Evolutionary conservation across 2,113 vertebrate genomes (phyloP), one percentile per base, ranked within the genome.

Genomic region (Pangasianodon hypophthalmus): DNA sequence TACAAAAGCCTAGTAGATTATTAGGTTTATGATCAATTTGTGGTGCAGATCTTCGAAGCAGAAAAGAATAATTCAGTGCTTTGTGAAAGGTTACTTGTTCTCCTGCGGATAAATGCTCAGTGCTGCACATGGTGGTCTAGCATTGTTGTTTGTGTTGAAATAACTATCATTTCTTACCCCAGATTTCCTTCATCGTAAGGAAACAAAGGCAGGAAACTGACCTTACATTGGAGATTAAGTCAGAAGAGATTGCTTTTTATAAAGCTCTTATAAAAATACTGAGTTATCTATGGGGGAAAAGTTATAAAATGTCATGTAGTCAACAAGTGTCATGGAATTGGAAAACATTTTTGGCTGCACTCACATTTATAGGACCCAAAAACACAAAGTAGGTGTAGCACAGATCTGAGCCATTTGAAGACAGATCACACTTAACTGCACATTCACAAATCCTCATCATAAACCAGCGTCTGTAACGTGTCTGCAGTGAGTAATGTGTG

Each of bases 171-270:
- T 91, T 92, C 86, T 88, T 89, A 86, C 3, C 1, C 4, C 50
- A 32, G 44, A 73, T 46, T 52, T 48, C 58, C n/a, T 60, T 85
- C 41, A 85, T 75, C 24, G 13, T 37, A 87, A 89, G 21, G 19
- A 88, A 90, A 92, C 91, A 91, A 91, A 90, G n/a, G 84, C 77
- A 62, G 91, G 90, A 92, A 92, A 71, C 62, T 29, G 85, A 48
- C 46, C 52, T 86, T 52, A 24, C n/a, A 24, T 29, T 29, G 54
- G 26, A 56, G 21, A 88, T 88, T 18, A 9, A 26, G 75, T 64
- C 79, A 82, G 6, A 52, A 67, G 29, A 89, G n/a, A 32, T 56
- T 5, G 3, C n/a, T 19, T 79, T 80, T 41, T 84, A 60, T 58
- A 24, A 26, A 29, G 77, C 24, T 58, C 24, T 29, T 81, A 52